Conservation (phyloP, 1,140 invertebrate species). For the Drosophila pseudoobscura region DNA sequence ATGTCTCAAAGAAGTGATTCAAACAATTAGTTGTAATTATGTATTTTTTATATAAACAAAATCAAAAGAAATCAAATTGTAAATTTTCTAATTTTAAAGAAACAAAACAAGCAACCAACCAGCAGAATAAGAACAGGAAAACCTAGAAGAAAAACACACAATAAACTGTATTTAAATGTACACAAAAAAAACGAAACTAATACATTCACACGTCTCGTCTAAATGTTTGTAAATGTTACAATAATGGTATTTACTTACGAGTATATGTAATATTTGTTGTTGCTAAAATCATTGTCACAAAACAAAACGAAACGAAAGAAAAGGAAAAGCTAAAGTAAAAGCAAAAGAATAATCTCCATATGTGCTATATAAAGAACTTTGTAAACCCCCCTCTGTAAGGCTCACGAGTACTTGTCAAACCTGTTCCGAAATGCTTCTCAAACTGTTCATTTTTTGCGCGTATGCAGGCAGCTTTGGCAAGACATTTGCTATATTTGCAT, state of each 20-base stretch:
- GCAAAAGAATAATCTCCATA: constrained; percentile 63
- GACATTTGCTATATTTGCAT: constrained; percentile 10
- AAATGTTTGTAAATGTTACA: constrained; percentile 62
- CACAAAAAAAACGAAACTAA: constrained; percentile 27
- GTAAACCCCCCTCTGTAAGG: constrained; percentile 19
- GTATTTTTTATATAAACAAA: constrained; percentile 67
- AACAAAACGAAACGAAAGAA: constrained; percentile 18
- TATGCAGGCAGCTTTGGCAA: constrained; percentile 15
- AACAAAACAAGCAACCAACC: constrained; percentile 28
- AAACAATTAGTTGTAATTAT: constrained; percentile 68
- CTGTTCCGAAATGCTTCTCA: constrained; percentile 57
- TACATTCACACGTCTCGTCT: constrained; percentile 46
- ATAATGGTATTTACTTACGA: constrained; percentile 61
- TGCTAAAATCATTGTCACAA: constrained; percentile 39
- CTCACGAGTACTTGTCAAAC: constrained; percentile 51
- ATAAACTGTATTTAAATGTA: constrained; percentile 52
- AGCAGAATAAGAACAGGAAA: constrained; percentile 21
- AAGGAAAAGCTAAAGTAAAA: constrained; percentile 36
- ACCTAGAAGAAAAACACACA: constrained; percentile 25
- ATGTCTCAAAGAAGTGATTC: constrained; percentile 76
- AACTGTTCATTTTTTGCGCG: constrained; percentile 38
- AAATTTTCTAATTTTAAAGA: constrained; percentile 62
- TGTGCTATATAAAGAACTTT: constrained; percentile 56
- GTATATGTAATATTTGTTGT: constrained; percentile 57
- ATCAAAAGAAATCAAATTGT: constrained; percentile 51